Conservation (phyloP, 2,797 vertebrate genomes). For the Tiaroga cobitis region DNA sequence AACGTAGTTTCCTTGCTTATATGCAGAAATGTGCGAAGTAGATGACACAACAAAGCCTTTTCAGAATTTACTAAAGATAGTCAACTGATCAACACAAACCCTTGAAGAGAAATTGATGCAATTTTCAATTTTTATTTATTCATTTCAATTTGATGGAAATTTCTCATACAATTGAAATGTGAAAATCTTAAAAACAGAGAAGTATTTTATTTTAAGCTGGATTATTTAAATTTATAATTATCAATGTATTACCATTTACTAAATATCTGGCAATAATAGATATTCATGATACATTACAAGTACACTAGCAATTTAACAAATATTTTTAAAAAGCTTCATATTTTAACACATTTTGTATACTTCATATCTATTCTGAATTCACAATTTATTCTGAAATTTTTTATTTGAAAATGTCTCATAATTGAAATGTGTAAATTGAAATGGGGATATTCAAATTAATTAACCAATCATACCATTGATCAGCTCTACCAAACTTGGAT, state of each 20-base stretch:
- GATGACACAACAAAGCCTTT: conserved; percentile 21
- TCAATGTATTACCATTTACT: neutral
- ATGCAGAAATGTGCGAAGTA: neutral
- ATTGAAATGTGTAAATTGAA: neutral
- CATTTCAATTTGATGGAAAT: neutral
- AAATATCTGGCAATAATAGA: neutral
- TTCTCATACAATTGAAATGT: neutral
- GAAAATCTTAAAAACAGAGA: neutral
- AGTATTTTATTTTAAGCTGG: no score
- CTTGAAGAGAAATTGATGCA: neutral
- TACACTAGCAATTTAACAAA: no score
- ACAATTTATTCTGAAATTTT: neutral
- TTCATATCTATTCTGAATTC: neutral
- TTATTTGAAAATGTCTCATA: neutral
- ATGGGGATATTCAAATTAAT: no score
- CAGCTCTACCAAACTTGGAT: no score
- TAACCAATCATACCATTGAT: no score
- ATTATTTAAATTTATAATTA: neutral
- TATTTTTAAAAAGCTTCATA: no score
- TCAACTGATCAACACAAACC: neutral
- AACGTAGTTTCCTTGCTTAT: neutral
- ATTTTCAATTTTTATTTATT: neutral
- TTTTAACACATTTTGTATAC: neutral
- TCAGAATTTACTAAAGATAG: neutral
- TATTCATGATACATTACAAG: neutral